Conservation (phyloP, 35 echinoderm and acorn worm species). For the Chiridota heheva region DNA sequence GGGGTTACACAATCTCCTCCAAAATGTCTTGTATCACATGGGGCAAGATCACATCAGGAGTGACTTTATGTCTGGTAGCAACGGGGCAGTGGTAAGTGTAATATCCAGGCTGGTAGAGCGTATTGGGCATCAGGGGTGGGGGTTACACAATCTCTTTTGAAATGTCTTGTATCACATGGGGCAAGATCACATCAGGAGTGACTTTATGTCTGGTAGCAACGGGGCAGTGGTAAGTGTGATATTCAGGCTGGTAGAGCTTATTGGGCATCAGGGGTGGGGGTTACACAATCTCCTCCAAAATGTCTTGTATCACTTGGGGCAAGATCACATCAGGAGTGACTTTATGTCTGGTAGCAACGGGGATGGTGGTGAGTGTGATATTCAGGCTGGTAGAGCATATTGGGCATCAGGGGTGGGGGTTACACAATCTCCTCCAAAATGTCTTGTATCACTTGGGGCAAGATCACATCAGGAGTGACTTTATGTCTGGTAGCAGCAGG, state of each 20-base stretch:
- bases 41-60: slow-evolving; percentile 68
- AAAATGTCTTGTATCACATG: slow-evolving; percentile 63
- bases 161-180: slow-evolving; percentile 68
- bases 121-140: no score
- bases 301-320: slow-evolving; percentile 62
- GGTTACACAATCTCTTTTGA: no score
- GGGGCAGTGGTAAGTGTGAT: slow-evolving; percentile 71
- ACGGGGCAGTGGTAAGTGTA: slow-evolving; percentile 77
- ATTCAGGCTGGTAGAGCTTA: not conserved
- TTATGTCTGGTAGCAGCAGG: no score
- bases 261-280: no score
- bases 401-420: no score
- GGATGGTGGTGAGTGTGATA: no score
- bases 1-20: no score
- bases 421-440: no score
- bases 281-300: slow-evolving; percentile 80
- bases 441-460: no score
- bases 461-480: no score
- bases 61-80: slow-evolving; percentile 73
- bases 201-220: slow-evolving; percentile 73
- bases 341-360: slow-evolving; percentile 77
- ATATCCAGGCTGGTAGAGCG: not conserved
- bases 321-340: slow-evolving; percentile 69
- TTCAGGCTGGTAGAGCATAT: no score
- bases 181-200: slow-evolving; percentile 62